Conservation (phyloP, 2,113 vertebrate species). For the Caloenas nicobarica region DNA sequence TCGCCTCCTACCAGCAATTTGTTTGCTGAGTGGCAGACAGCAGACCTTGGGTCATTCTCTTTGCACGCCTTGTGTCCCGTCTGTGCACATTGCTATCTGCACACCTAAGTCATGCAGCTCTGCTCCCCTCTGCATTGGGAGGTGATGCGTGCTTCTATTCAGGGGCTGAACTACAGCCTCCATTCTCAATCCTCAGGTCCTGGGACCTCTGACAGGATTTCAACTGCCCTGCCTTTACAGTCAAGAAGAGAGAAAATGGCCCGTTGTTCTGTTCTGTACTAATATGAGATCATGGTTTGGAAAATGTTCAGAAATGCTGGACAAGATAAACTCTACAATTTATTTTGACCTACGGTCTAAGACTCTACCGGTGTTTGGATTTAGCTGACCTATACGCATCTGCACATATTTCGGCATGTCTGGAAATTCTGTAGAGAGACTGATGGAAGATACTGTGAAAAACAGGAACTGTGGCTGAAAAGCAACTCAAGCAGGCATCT, state of each 20-base stretch:
- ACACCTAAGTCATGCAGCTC: background rate
- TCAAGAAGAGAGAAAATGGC: background rate
- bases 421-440: background rate
- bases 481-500: background rate
- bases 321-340: constrained; percentile 43
- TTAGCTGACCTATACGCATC: constrained; percentile 20
- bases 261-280: background rate
- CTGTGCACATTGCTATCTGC: background rate
- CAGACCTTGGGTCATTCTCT: background rate
- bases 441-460: background rate
- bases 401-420: background rate
- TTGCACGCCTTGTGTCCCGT: background rate
- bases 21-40: background rate
- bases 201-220: background rate
- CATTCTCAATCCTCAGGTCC: rapidly evolving
- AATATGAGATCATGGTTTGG: background rate
- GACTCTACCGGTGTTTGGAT: background rate
- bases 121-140: background rate
- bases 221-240: background rate
- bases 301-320: background rate
- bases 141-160: background rate
- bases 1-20: background rate
- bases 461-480: background rate
- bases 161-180: background rate
- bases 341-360: background rate